phyloP scores from a whole-genome alignment of 2,888 invertebrate genomes.

The Conops quadrifasciatus region DNA sequence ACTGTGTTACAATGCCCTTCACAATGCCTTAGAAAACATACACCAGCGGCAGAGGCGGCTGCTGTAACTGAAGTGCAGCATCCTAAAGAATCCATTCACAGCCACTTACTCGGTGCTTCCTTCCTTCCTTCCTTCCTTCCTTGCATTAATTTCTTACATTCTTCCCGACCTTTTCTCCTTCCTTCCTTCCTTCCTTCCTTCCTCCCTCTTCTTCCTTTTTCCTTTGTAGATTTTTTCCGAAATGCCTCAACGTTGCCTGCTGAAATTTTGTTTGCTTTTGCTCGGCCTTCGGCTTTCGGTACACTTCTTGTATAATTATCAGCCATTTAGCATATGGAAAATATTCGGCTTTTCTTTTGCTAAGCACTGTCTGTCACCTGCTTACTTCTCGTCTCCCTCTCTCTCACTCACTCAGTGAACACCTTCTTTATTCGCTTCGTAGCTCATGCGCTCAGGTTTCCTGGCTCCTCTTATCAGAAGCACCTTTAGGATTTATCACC shows the following conservation, averaged over 20 bases:
- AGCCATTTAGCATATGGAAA: neutral
- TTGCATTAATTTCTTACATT: too few species aligned
- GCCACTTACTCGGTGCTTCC: neutral
- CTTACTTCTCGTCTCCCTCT: neutral
- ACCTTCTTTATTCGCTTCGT: too few species aligned
- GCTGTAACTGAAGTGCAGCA: neutral
- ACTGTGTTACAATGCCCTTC: neutral
- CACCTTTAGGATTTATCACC: too few species aligned
- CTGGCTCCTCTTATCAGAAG: too few species aligned
- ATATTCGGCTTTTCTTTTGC: neutral
- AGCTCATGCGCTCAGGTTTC: too few species aligned
- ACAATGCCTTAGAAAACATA: neutral
- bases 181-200: neutral
- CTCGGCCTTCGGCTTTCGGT: neutral
- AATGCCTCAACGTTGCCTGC: too few species aligned
- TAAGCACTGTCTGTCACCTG: neutral
- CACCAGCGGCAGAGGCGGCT: neutral
- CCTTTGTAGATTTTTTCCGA: neutral
- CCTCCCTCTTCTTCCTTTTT: neutral
- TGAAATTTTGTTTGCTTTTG: conserved; percentile 1
- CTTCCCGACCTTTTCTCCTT: neutral
- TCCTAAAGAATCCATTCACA: conserved; percentile 11
- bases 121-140: neutral
- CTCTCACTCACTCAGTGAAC: neutral
- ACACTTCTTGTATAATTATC: neutral